These are phyloP conservation scores for Dioctria rufipes DNA, from an alignment of 2,888 invertebrate genomes.

Conservation along the genomic window DNA sequence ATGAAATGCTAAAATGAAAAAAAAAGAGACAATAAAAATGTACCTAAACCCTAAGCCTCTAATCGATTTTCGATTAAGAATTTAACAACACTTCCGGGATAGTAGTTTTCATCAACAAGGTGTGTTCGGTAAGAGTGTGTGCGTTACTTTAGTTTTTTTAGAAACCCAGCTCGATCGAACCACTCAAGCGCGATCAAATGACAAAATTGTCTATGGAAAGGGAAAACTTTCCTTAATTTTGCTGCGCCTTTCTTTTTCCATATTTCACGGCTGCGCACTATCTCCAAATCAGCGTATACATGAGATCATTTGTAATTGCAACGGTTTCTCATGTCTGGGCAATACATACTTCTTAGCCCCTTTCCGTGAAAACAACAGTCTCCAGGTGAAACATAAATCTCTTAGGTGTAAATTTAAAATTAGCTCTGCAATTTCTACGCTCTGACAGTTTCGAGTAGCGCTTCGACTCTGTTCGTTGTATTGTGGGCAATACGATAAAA, in stretches of 20 bases:
- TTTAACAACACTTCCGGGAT: slow-evolving; percentile 14
- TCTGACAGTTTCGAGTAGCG: neutral
- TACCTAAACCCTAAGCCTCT: neutral
- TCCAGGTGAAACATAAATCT: neutral
- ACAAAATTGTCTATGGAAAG: too few relatives aligned
- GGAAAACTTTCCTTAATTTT: neutral
- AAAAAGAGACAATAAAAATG: neutral
- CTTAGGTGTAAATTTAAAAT: slow-evolving; percentile 7
- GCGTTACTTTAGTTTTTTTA: too few relatives aligned
- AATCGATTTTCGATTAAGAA: neutral
- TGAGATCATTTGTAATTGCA: slow-evolving; percentile 45
- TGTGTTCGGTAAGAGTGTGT: neutral
- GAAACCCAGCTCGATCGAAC: too few relatives aligned
- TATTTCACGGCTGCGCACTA: slow-evolving; percentile 36
- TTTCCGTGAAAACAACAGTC: neutral
- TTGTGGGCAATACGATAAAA: slow-evolving; percentile 8
- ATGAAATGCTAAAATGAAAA: too few relatives aligned
- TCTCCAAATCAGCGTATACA: slow-evolving; percentile 31
- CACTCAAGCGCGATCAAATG: too few relatives aligned
- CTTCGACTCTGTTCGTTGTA: neutral
- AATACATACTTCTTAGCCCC: neutral
- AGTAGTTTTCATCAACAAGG: neutral
- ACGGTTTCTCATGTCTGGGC: slow-evolving; percentile 1
- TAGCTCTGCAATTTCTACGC: slow-evolving; percentile 1
- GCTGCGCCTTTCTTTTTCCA: slow-evolving; percentile 29